These are phyloP conservation scores for Hippasteria phrygiana DNA, from an alignment of 53 echinoderm and acorn worm genomes.

Conservation along the genomic window DNA sequence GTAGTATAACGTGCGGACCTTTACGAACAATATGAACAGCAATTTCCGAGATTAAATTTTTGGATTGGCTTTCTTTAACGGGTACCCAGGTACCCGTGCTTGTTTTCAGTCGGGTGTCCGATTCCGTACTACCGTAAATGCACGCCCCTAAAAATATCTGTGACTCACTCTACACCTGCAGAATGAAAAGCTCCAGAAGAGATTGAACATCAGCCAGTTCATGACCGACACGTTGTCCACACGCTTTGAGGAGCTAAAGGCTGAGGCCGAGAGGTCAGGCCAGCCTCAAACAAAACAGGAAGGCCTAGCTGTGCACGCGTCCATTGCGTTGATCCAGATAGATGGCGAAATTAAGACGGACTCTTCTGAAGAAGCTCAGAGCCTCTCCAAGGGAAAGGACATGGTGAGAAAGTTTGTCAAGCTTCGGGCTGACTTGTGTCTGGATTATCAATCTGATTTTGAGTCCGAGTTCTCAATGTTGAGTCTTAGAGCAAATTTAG, in stretches of 20 bases:
- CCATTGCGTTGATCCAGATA: not conserved
- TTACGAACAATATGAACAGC: too few relatives aligned
- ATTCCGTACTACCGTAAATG: too few relatives aligned
- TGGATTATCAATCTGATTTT: too few relatives aligned
- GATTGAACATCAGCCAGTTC: constrained; percentile 15
- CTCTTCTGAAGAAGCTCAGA: not conserved
- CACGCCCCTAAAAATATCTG: too few relatives aligned
- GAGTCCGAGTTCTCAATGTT: too few relatives aligned
- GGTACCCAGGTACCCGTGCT: too few relatives aligned
- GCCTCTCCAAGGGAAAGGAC: not conserved
- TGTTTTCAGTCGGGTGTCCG: too few relatives aligned
- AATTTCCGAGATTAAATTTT: too few relatives aligned
- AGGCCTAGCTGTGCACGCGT: not conserved
- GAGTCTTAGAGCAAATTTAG: too few relatives aligned
- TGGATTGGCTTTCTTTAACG: too few relatives aligned
- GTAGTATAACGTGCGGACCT: too few relatives aligned
- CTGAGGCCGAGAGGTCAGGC: not conserved
- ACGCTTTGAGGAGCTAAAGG: constrained; percentile 51
- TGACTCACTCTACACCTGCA: not conserved
- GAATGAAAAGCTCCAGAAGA: constrained; percentile 44
- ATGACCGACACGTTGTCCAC: constrained; percentile 54
- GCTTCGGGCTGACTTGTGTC: too few relatives aligned
- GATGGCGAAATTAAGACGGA: not conserved
- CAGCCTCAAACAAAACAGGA: not conserved
- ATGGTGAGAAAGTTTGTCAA: not conserved